Evolutionary conservation across 2,113 vertebrate species (phyloP).

Genomic region (Dromas ardeola): DNA sequence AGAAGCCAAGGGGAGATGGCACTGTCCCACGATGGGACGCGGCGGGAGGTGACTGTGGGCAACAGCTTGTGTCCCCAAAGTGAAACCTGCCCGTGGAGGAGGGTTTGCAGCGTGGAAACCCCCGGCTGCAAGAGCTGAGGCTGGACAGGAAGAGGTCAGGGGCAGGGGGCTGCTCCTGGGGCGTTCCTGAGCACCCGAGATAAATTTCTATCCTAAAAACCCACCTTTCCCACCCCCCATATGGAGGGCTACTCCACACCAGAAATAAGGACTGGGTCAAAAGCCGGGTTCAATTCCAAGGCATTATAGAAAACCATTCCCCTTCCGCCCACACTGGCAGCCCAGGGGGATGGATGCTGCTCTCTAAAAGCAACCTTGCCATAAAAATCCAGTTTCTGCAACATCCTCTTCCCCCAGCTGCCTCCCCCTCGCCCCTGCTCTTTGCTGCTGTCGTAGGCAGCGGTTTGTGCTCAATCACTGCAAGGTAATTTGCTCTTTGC

Average conservation of each 20-base stretch:
- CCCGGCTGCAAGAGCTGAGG: neutral
- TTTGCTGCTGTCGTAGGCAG: neutral
- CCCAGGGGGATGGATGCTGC: neutral
- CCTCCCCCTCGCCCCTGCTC: neutral
- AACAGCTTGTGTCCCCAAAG: neutral
- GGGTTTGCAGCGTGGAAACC: neutral
- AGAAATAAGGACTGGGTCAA: neutral
- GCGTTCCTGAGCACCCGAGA: neutral
- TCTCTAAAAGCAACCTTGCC: neutral
- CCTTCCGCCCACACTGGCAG: neutral
- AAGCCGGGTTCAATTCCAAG: neutral
- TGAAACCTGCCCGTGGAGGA: fast-evolving
- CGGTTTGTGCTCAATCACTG: neutral
- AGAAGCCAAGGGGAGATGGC: neutral
- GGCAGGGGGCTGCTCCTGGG: neutral
- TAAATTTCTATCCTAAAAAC: neutral
- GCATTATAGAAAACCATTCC: neutral
- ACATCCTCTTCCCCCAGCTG: neutral
- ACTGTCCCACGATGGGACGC: fast-evolving
- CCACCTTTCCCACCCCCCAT: neutral
- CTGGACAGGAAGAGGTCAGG: neutral
- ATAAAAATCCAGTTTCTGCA: neutral
- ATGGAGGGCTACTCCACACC: fast-evolving
- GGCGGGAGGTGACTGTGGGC: neutral
- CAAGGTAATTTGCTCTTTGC: neutral